phyloP scores from a whole-genome alignment of 2,113 vertebrate genomes.

The Tupaia chinensis region DNA sequence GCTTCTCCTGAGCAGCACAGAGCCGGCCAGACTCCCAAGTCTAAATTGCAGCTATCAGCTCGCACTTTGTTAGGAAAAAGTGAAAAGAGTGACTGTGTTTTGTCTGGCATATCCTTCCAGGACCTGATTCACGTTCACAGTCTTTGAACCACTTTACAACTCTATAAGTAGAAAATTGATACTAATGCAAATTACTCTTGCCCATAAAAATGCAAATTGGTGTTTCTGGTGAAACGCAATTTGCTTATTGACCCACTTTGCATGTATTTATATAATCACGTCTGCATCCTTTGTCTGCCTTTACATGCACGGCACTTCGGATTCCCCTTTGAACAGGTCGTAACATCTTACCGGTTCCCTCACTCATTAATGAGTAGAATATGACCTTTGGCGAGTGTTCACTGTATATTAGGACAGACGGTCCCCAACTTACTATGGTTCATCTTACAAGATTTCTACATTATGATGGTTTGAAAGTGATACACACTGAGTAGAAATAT shows the following conservation, averaged over 20 bases:
- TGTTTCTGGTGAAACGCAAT: not conserved
- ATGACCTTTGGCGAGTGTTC: not conserved
- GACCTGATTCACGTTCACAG: not conserved
- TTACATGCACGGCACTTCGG: fast-evolving
- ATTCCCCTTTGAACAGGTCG: not conserved
- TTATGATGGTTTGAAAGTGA: too few species aligned
- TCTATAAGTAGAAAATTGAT: not conserved
- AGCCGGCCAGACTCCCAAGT: too few species aligned
- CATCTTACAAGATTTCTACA: too few species aligned
- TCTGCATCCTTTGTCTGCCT: not conserved
- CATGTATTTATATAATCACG: not conserved
- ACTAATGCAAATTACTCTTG: not conserved
- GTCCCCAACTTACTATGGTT: too few species aligned
- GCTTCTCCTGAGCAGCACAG: too few species aligned
- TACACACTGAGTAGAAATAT: too few species aligned
- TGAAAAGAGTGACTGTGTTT: too few species aligned
- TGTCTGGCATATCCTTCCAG: not conserved
- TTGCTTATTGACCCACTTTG: not conserved
- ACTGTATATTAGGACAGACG: not conserved
- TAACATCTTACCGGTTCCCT: not conserved
- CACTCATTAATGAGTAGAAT: not conserved
- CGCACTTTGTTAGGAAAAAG: not conserved
- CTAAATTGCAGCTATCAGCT: not conserved
- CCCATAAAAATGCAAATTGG: not conserved
- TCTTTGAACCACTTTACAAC: not conserved